phyloP scores from a whole-genome alignment of 2,797 vertebrate species.

The Xenops minutus region DNA sequence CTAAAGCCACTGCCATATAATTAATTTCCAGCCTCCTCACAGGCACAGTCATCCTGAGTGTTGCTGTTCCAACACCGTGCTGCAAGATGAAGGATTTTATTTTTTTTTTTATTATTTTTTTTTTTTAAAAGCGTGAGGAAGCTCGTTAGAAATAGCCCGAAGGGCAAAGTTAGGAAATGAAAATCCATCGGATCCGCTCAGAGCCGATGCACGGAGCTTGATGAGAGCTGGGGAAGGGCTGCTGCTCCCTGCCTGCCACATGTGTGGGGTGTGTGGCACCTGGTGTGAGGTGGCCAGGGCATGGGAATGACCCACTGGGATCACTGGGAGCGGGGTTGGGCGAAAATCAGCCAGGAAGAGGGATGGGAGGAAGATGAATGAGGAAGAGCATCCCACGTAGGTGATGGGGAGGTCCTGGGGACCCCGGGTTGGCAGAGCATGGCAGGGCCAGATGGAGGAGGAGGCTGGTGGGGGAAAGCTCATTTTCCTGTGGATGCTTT shows the following conservation, averaged over 20 bases:
- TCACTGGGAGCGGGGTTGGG: accelerated
- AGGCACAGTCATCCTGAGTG: neutral
- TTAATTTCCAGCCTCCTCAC: neutral
- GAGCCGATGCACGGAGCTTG: neutral
- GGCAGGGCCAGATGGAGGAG: neutral
- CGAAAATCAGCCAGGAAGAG: neutral
- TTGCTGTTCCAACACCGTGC: neutral
- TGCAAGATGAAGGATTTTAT: conserved; percentile 15
- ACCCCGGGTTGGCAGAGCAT: accelerated
- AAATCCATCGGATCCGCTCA: conserved; percentile 18
- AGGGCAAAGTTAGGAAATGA: conserved; percentile 53
- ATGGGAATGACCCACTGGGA: neutral
- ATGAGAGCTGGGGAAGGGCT: neutral
- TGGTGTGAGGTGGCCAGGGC: accelerated
- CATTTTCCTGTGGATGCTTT: neutral
- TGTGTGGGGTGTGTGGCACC: neutral
- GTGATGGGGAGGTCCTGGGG: neutral
- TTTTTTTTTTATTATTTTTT: neutral
- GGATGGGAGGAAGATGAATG: neutral
- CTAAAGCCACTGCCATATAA: neutral
- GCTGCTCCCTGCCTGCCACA: neutral
- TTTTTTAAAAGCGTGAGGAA: neutral
- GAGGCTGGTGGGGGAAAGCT: neutral
- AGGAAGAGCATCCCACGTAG: neutral
- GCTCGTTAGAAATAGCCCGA: conserved; percentile 51